Evolutionary conservation across 2,888 invertebrate genomes (phyloP), one percentile per base, ranked within the genome.

Genomic region (Xylota segnis): DNA sequence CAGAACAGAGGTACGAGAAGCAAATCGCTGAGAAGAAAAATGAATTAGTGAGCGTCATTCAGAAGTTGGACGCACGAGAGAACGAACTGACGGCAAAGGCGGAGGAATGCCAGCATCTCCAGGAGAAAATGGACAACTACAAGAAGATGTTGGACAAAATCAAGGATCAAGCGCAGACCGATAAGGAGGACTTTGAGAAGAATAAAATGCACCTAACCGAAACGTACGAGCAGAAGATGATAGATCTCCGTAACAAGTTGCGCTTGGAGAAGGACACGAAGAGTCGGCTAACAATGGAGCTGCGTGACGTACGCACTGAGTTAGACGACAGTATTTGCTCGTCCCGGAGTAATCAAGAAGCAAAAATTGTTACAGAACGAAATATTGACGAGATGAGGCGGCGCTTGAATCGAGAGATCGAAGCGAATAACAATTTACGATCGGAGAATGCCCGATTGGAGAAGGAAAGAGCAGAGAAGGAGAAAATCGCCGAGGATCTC

Each of bases 1-100:
- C 93, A 1, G 93, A 92, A 66, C 91, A 93, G 23, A 93, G 93
- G n/a, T 92, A 93, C 56, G 94, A 94, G 52, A 93, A 93, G 47
- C 92, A 92, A 79, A 90, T 93, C 37, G 90, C 93, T 0, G 91
- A 93, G 47, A 92, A 92, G 61, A 92, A 93, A 81, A 90, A 91
- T 18, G 92, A 92, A 83, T 82, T 92, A 6, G 88, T 88, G 2
- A 88, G 89, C 29, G 88, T 91, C 0, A 90, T 92, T 52, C 92
- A 93, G 43, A 92, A 93, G 86, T 88, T 93, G 5, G 92, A 93
- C 32, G 91, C 91, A 7, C 90, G 93, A 0, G 93, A 93, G 50
- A 88, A 92, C 10, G 94, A 94, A 88, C 91, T 94, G 65, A 87
- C 88, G 68, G 90, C 89, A 5, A 93, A 91, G 87, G 88, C 82